Evolutionary conservation across 2,888 invertebrate species (phyloP).

Genomic region (Metopia argyrocephala): DNA sequence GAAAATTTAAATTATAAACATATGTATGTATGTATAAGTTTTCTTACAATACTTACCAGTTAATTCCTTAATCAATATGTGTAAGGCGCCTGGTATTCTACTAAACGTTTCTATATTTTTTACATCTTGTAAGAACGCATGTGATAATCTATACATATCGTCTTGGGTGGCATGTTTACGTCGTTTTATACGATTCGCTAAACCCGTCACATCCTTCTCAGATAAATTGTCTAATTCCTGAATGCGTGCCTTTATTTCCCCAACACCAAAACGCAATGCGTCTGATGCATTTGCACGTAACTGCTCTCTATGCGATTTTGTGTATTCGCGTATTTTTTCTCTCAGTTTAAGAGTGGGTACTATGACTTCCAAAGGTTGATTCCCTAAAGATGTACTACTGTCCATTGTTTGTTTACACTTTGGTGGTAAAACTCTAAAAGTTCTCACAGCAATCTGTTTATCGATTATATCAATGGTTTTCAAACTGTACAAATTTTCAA

Average conservation of each 20-base stretch:
- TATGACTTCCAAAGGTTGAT: not conserved
- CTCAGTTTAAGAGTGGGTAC: conserved; percentile 64
- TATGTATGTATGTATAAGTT: not conserved
- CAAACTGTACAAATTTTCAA: too few species aligned
- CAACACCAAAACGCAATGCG: conserved; percentile 74
- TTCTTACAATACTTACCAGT: conserved; percentile 68
- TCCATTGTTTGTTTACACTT: conserved; percentile 54
- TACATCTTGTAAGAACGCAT: conserved; percentile 74
- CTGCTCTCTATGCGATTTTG: conserved; percentile 68
- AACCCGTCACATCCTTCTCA: conserved; percentile 72
- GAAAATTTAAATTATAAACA: not conserved
- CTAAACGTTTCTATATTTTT: conserved; percentile 74
- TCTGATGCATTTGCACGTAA: conserved; percentile 70
- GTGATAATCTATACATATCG: conserved; percentile 74
- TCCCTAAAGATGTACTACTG: not conserved
- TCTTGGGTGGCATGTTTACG: conserved; percentile 74
- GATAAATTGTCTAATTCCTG: conserved; percentile 71
- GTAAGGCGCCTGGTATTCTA: conserved; percentile 73
- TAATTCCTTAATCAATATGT: conserved; percentile 75
- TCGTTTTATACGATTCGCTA: conserved; percentile 75
- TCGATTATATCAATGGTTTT: too few species aligned
- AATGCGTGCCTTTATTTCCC: conserved; percentile 72
- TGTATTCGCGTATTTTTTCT: conserved; percentile 71
- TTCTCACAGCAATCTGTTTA: too few species aligned
- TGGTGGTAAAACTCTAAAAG: too few species aligned